Base-by-base conservation (phyloP, 2,797 vertebrate genomes). In the Hafferia zeledoni region DNA sequence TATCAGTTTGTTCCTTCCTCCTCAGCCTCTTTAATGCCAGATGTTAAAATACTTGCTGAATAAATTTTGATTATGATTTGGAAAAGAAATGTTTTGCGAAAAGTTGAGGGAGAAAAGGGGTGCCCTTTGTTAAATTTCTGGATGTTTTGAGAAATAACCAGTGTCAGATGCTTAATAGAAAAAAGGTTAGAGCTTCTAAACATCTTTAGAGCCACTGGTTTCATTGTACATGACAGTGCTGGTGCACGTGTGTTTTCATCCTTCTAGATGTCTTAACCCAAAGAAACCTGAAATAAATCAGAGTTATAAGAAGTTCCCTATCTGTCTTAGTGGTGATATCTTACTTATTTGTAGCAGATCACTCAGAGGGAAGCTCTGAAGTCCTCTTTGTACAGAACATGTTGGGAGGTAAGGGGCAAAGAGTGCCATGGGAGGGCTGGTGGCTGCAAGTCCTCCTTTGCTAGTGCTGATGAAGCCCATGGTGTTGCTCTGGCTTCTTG, bases 231-330 rank as follows among this genome's bases (percentile, higher is more conserved):
- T n/a, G 23, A 68, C 47, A 76, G 7, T 55, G 50, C 39, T 17
- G 24, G 12, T n/a, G n/a, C 6, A 2, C 20, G 5, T 10, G 5
- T 74, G 2, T 86, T 93, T 87, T 91, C 74, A 75, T 22, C n/a
- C 30, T 30, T 13, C 35, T 37, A 49, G 25, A 47, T 52, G 9
- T 55, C 46, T 71, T 71, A 88, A 87, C 53, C 60, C 47, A 46
- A 82, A 64, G 72, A 76, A 79, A 76, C 71, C 49, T 74, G 35
- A 94, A 96, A 92, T 79, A 95, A 93, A 75, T 84, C 33, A 49
- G 59, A 93, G 41, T 25, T 85, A 7, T 46, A 49, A 56, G 56
- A 91, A 79, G 81, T 83, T 74, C 44, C 15, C 55, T 89, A 47
- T 90, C 75, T 74, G 67, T 88, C 57, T 84, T 96, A 61, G 35